phyloP scores from a whole-genome alignment of 1,140 invertebrate genomes.

The Arion vulgaris region DNA sequence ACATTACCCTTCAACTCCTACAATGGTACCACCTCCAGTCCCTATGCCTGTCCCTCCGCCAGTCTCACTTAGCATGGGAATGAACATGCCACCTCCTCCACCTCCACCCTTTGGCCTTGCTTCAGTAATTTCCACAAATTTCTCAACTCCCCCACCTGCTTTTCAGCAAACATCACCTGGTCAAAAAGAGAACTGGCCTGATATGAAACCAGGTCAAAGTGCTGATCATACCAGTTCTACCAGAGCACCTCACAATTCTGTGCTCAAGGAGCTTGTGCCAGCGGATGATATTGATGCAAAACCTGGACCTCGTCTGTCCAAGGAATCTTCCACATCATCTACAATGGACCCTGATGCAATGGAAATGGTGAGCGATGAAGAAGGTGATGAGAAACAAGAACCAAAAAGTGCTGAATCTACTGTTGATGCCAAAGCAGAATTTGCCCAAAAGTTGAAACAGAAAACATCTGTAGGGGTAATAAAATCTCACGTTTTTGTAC shows the following conservation, averaged over 20 bases:
- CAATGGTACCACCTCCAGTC: slow-evolving; percentile 36
- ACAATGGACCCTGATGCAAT: slow-evolving; percentile 33
- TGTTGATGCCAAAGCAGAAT: slow-evolving; percentile 31
- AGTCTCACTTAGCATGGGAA: slow-evolving; percentile 1
- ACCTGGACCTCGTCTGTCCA: slow-evolving; percentile 36
- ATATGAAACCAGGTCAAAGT: slow-evolving; percentile 8
- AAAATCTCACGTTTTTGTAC: slow-evolving; percentile 42
- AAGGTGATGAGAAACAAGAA: neutral
- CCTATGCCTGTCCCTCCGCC: slow-evolving; percentile 41
- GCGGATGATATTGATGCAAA: slow-evolving; percentile 3
- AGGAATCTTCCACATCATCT: slow-evolving; percentile 36
- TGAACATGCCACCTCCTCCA: slow-evolving; percentile 39
- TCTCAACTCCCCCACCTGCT: slow-evolving; percentile 11
- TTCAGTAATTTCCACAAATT: slow-evolving; percentile 2
- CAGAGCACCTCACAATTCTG: slow-evolving; percentile 48
- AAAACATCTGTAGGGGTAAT: slow-evolving; percentile 48
- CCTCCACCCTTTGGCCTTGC: slow-evolving; percentile 27
- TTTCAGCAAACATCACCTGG: slow-evolving; percentile 43
- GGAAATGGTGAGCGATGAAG: slow-evolving; percentile 38
- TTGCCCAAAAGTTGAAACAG: slow-evolving; percentile 57
- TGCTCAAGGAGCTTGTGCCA: slow-evolving; percentile 50
- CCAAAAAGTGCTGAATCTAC: neutral
- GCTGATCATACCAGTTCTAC: neutral
- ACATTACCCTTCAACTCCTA: slow-evolving; percentile 20
- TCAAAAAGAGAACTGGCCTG: slow-evolving; percentile 47